Base-by-base conservation (phyloP, 2,888 invertebrate species). In the Dasypogon diadema region DNA sequence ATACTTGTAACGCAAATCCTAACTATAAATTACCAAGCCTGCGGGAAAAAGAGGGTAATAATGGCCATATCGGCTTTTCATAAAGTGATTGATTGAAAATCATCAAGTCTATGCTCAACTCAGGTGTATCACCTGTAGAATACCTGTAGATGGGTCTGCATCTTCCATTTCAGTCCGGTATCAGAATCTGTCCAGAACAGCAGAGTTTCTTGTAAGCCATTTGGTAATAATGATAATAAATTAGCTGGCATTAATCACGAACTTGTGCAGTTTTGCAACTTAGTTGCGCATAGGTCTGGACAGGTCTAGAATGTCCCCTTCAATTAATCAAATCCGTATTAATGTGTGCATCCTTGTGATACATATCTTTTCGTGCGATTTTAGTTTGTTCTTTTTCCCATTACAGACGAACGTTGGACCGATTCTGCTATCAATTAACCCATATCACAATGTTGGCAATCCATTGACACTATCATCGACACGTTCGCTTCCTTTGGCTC, bases 401-500 rank as follows among this genome's bases (percentile, higher is more conserved):
- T 42, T 42, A 3, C 42, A 42, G 42, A 42, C 96, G 48, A 95
- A 95, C 86, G 93, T 97, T 80, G 97, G 97, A 0, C 96, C 97
- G 1, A 95, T 97, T 82, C 88, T 97, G 82, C 89, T 98, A 76
- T 95, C 95, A 77, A 90, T 96, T 81, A 98, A 98, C 87, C 93
- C 95, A 58, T 96, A 95, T 87, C 90, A 92, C 83, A 95, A 96
- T 87, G 90, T 94, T 78, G 91, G 93, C 79, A 96, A 96, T 88
- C 92, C 96, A 76, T 88, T 96, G 82, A 96, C 96, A 79, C 89
- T 96, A 84, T 91, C 92, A 82, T 93, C 93, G 79, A 92, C 94
- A 82, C 88, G 94, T 84, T 88, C 90, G 54, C 88, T 94, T 83
- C 89, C 92, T 16, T 85, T 92, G 80, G 91, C 93, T 80, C 90